Conservation (phyloP, 1,140 invertebrate genomes). For the Drosophila nebulosa region DNA sequence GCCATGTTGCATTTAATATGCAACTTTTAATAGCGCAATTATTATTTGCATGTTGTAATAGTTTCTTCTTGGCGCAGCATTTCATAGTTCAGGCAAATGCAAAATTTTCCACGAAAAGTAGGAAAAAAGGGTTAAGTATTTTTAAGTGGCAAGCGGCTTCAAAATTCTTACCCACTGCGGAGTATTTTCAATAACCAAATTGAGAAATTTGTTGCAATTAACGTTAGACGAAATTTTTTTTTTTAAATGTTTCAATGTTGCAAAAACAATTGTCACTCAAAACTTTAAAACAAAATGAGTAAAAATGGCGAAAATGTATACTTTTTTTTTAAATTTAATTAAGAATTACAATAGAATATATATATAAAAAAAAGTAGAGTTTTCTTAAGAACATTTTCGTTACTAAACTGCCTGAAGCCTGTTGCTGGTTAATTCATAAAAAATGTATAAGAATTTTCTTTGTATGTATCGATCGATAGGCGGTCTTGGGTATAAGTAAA, state of each 20-base stretch:
- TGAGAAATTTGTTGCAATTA: background rate
- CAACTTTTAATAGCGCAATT: slow-evolving; percentile 77
- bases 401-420: slow-evolving; percentile 19
- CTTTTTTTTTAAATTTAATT: no score
- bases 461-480: slow-evolving; percentile 53
- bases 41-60: slow-evolving; percentile 77
- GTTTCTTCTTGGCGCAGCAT: slow-evolving; percentile 11
- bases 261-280: no score
- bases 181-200: background rate
- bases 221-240: background rate
- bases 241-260: no score
- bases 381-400: background rate
- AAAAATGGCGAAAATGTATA: no score
- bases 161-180: background rate
- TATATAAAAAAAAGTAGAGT: no score
- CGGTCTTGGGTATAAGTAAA: background rate
- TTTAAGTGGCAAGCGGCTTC: background rate
- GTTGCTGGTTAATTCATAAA: slow-evolving; percentile 1
- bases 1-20: slow-evolving; percentile 75
- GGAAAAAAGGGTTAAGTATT: slow-evolving; percentile 21
- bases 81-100: background rate
- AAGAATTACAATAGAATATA: no score
- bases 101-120: slow-evolving; percentile 15
- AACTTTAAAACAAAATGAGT: no score
- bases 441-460: slow-evolving; percentile 29